Percentiles rank a stretch among this genome's conserved stretches.
Conservation (phyloP, 2,797 vertebrate species). For the Takifugu rubripes region DNA sequence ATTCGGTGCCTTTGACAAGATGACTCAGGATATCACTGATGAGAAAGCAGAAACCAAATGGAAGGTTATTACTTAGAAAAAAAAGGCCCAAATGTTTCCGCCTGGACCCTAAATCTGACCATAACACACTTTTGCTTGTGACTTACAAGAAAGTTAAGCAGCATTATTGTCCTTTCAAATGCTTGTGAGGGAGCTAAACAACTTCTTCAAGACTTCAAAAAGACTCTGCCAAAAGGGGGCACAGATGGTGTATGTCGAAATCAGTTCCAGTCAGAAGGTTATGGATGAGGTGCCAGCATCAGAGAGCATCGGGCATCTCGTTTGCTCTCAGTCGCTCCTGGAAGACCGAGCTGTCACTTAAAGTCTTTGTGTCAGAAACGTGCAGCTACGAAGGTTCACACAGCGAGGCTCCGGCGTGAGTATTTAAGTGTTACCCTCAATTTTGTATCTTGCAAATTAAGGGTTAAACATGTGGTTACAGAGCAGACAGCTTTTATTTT, state of each 20-base stretch:
- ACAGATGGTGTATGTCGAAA: constrained; percentile 69
- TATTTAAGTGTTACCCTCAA: constrained; percentile 30
- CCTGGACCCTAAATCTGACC: background rate
- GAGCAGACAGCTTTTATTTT: constrained; percentile 37
- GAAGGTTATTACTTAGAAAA: constrained; percentile 12
- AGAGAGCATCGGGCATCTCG: constrained; percentile 29
- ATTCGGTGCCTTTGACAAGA: constrained; percentile 52
- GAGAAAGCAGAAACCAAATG: constrained; percentile 19
- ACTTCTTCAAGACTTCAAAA: constrained; percentile 68
- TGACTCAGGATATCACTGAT: constrained; percentile 39
- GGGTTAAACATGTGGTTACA: constrained; percentile 40
- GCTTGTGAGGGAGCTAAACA: constrained; percentile 32
- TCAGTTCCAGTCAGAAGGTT: constrained; percentile 51
- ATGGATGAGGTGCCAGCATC: constrained; percentile 30
- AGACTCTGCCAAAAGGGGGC: constrained; percentile 46
- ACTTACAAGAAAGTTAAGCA: constrained; percentile 13
- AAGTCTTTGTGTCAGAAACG: constrained; percentile 37
- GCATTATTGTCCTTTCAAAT: constrained; percentile 37
- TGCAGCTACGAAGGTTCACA: constrained; percentile 28
- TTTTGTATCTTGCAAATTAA: constrained; percentile 65
- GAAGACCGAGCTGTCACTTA: constrained; percentile 33
- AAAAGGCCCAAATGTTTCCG: background rate
- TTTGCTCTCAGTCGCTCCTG: constrained; percentile 41
- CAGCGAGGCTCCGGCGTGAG: constrained; percentile 13
- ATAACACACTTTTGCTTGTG: constrained; percentile 1